Percentiles rank a stretch among this genome's conserved stretches.
Evolutionary conservation across 2,888 invertebrate species (phyloP).

Genomic region (Rhabditoides inermis): DNA sequence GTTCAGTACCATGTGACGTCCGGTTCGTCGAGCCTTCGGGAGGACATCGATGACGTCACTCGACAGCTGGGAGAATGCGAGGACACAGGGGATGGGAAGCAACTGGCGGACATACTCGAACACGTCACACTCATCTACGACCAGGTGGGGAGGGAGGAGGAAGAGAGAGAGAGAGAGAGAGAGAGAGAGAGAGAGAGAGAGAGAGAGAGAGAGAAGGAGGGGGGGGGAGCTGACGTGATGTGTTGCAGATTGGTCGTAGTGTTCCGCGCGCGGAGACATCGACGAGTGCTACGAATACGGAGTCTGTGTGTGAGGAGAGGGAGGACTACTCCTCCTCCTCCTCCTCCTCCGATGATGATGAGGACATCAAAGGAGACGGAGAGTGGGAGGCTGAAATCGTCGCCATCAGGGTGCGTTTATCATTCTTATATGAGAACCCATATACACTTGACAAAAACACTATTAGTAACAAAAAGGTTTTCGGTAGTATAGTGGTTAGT

Average conservation of each 20-base stretch:
- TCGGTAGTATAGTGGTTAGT: no score
- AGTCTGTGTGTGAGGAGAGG: background rate
- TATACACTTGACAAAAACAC: no score
- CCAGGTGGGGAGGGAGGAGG: slow-evolving; percentile 7
- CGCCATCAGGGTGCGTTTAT: slow-evolving; percentile 11
- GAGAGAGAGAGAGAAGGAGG: no score
- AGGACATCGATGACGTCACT: no score
- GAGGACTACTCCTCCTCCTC: background rate
- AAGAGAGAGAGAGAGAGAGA: no score
- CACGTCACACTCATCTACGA: slow-evolving; percentile 15
- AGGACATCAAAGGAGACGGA: slow-evolving; percentile 13
- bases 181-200: no score
- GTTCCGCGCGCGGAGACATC: background rate
- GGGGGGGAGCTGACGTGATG: no score
- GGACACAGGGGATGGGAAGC: slow-evolving; percentile 13
- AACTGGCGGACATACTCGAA: slow-evolving; percentile 2
- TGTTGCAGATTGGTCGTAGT: no score
- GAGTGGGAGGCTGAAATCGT: slow-evolving; percentile 22
- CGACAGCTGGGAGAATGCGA: background rate
- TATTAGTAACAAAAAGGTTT: no score
- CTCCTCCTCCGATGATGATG: slow-evolving; percentile 8
- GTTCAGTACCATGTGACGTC: no score
- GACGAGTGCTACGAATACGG: background rate
- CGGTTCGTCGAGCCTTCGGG: no score
- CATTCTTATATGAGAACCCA: background rate